Evolutionary conservation across 2,797 vertebrate genomes (phyloP).

Genomic region (Ceyx erithaca): DNA sequence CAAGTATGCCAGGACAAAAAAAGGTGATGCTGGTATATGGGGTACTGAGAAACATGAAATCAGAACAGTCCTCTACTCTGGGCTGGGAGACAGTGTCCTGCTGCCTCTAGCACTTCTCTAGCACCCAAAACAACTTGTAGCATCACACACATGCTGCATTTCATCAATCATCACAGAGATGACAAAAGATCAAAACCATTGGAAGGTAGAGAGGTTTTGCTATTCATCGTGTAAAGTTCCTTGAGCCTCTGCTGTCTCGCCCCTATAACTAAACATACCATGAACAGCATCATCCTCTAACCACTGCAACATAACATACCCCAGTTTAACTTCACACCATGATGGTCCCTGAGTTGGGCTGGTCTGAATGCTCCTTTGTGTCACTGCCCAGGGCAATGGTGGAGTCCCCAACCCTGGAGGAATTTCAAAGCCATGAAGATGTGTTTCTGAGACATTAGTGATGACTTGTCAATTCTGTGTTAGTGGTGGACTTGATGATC

Average conservation of each 20-base stretch:
- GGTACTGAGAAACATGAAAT: not conserved
- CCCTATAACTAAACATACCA: not conserved
- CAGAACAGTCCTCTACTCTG: fast-evolving
- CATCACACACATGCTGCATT: no score
- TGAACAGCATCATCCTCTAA: not conserved
- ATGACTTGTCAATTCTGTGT: no score
- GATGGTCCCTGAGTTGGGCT: not conserved
- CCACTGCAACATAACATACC: not conserved
- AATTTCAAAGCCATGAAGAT: no score
- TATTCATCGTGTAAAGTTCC: not conserved
- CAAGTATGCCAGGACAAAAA: not conserved
- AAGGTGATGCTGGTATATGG: fast-evolving
- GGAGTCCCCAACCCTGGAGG: no score
- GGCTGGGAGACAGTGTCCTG: not conserved
- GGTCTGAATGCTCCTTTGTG: no score
- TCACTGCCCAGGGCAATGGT: no score
- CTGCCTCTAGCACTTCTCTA: not conserved
- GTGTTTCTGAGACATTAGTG: no score
- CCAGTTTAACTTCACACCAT: not conserved
- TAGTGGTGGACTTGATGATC: not conserved
- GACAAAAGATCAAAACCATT: no score
- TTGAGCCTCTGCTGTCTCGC: not conserved
- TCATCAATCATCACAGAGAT: no score
- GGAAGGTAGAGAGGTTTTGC: not conserved
- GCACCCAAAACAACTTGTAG: not conserved